These are phyloP conservation scores for Lysandra coridon DNA, from an alignment of 2,888 invertebrate species.

Conservation along the genomic window DNA sequence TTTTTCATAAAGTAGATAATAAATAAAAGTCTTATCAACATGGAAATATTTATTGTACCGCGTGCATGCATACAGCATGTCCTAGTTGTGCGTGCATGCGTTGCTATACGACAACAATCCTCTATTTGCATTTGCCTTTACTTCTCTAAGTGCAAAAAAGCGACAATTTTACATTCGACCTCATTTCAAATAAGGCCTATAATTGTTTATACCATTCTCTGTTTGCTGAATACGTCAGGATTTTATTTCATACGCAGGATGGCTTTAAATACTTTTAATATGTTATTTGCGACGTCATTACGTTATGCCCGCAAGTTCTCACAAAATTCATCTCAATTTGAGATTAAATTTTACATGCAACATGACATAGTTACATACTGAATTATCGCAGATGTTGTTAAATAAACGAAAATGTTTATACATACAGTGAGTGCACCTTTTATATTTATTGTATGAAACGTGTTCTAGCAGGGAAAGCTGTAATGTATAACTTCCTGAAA, in stretches of 20 bases:
- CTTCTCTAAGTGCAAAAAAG: conserved; percentile 10
- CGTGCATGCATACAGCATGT: neutral
- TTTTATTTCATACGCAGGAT: neutral
- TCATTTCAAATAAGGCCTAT: conserved; percentile 20
- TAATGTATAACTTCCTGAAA: neutral
- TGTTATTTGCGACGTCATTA: conserved; percentile 3
- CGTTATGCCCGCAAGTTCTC: neutral
- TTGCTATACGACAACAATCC: neutral
- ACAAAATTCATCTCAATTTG: neutral
- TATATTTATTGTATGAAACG: neutral
- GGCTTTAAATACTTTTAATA: neutral
- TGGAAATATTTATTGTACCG: neutral
- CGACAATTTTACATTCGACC: conserved; percentile 26
- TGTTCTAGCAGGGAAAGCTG: neutral
- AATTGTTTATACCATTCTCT: conserved; percentile 1
- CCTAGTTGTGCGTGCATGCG: conserved; percentile 15
- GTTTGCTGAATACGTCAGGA: neutral
- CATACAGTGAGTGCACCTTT: no score
- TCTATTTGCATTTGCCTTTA: conserved; percentile 2
- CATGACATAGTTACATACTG: neutral
- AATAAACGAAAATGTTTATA: neutral
- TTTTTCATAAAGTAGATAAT: neutral
- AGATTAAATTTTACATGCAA: neutral
- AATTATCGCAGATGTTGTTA: neutral
- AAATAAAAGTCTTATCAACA: neutral